Base-by-base conservation (phyloP, 1,140 invertebrate species). In the Amphibalanus amphitrite region DNA sequence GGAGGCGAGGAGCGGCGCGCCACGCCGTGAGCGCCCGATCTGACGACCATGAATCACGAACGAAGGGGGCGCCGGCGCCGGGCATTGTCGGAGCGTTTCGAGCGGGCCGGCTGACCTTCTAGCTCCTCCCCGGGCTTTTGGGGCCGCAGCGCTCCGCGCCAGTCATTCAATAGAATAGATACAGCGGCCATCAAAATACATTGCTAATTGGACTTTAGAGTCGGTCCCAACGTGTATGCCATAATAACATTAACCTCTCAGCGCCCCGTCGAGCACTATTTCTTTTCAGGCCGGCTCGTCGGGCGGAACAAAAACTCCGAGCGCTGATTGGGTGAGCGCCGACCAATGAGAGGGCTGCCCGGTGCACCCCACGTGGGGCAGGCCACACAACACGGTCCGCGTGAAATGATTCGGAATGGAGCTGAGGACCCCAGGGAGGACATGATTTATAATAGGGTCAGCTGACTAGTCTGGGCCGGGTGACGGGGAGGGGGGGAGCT, bases 131-230 rank as follows among this genome's bases (percentile, higher is more conserved):
- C 20, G 13, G 13, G 20, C 47, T 17, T n/a, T n/a, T n/a, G 47
- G 47, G 47, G 4, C 1, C 47, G 10, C 47, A 23, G 20, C 47
- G 47, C 47, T 59, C 47, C 13, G 6, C 20, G 20, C 47, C 47
- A 59, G 47, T 59, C 47, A 59, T 59, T 59, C 47, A 59, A 59
- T 59, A 59, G 47, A 59, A 59, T 13, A 59, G 47, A 59, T 59
- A 59, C 47, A 59, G 47, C 47, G 1, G 47, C 47, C 65, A 67
- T 67, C 65, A 67, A 67, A 67, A 67, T 67, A 67, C 65, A 28
- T 67, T 67, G 65, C 65, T 67, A 67, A 67, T 67, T 67, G 65
- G 65, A 67, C 26, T 67, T 26, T 67, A 28, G 3, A 67, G 65
- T 59, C 47, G 47, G 47, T 13, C 47, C 47, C 47, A 59, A 59